A percentile compares a stretch with the other conserved stretches of the same genome.
Evolutionary conservation across 2,888 invertebrate genomes (phyloP).

Genomic region (Uropetala carovei): DNA sequence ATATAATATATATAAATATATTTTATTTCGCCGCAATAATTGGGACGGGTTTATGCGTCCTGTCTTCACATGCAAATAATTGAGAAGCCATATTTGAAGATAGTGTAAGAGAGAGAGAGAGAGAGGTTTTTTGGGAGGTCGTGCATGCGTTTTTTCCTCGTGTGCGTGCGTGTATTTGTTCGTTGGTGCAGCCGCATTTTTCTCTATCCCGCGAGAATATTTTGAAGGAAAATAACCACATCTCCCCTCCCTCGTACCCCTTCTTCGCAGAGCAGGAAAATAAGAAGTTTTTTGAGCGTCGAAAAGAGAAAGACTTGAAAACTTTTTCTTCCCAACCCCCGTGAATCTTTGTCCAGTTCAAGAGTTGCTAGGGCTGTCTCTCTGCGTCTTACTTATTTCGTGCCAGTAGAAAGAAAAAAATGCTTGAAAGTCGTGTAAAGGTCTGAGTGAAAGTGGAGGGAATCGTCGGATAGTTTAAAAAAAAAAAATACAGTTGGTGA

Average conservation of each 20-base stretch:
- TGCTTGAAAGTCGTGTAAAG: conserved; percentile 10
- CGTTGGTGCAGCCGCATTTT: background rate
- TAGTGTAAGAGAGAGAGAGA: too few relatives aligned
- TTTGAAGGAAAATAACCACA: too few relatives aligned
- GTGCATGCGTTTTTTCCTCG: background rate
- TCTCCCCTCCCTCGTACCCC: background rate
- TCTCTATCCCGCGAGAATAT: background rate
- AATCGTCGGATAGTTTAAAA: conserved; percentile 40
- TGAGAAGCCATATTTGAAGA: too few relatives aligned
- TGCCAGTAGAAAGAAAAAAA: conserved; percentile 40
- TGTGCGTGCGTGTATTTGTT: background rate
- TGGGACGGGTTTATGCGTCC: conserved; percentile 40
- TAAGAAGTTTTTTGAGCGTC: background rate
- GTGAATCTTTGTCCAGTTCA: conserved; percentile 35
- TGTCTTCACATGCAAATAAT: conserved; percentile 55
- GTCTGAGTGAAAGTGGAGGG: background rate
- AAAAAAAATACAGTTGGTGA: conserved; percentile 37
- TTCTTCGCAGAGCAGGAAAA: background rate
- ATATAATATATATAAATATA: too few relatives aligned
- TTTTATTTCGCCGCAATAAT: conserved; percentile 18
- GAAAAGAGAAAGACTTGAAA: background rate
- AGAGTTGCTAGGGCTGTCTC: conserved; percentile 32
- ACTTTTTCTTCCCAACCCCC: background rate
- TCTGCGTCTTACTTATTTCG: conserved; percentile 55
- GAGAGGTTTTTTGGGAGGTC: too few relatives aligned